A percentile compares a stretch with the other conserved stretches of the same genome.
These are phyloP conservation scores for Rhadinocentrus ornatus DNA, from an alignment of 2,797 vertebrate species.

Conservation along the genomic window DNA sequence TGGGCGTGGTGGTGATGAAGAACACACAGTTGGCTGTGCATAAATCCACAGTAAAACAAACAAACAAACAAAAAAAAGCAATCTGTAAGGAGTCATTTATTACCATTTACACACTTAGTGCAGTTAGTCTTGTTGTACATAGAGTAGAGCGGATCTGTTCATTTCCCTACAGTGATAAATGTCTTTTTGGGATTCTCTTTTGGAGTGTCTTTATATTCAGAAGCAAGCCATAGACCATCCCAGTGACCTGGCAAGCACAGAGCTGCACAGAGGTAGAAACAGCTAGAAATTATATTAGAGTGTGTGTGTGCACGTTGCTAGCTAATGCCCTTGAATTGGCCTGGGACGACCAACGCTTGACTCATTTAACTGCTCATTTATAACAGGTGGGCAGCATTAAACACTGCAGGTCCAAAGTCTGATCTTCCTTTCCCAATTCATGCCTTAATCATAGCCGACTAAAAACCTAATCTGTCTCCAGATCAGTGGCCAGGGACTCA, in stretches of 20 bases:
- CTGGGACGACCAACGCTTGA: constrained; percentile 71
- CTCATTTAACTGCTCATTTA: constrained; percentile 79
- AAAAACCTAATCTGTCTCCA: constrained; percentile 79
- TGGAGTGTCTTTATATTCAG: constrained; percentile 59
- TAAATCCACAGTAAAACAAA: constrained; percentile 25
- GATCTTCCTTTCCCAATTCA: constrained; percentile 71
- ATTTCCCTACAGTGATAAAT: constrained; percentile 72
- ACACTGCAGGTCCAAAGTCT: constrained; percentile 66
- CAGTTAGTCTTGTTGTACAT: constrained; percentile 53
- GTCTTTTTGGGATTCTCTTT: constrained; percentile 66
- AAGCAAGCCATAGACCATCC: constrained; percentile 46
- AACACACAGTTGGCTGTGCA: constrained; percentile 47
- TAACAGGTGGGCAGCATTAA: constrained; percentile 77
- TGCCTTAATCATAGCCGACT: constrained; percentile 78
- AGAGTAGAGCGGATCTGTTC: constrained; percentile 65
- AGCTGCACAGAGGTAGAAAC: constrained; percentile 38
- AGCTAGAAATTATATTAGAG: constrained; percentile 24
- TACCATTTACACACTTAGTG: constrained; percentile 56
- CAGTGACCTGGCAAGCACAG: constrained; percentile 49
- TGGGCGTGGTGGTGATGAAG: constrained; percentile 42
- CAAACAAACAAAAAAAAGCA: constrained; percentile 54
- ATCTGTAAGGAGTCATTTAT: constrained; percentile 66
- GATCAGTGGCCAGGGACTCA: constrained; percentile 79
- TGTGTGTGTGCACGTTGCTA: constrained; percentile 41
- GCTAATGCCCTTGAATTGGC: constrained; percentile 74